These are phyloP conservation scores for Tricholauxania praeusta DNA, from an alignment of 2,888 invertebrate species.

Conservation along the genomic window DNA sequence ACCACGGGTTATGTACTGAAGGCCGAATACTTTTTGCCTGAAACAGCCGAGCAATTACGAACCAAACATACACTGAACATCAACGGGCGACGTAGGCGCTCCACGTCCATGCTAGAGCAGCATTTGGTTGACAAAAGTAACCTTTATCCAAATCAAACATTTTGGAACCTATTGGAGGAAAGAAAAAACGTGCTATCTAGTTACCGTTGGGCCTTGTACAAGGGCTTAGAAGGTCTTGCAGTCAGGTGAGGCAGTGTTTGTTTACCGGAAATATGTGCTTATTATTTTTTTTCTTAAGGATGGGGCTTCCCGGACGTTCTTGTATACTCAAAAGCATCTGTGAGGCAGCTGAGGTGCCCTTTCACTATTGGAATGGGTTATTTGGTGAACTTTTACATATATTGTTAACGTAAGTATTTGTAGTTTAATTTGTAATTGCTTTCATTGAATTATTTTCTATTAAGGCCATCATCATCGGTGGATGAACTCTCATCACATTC, in stretches of 20 bases:
- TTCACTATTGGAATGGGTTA: conserved; percentile 78
- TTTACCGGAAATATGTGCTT: not conserved
- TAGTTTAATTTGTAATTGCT: not conserved
- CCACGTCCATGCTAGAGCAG: not conserved
- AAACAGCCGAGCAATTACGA: conserved; percentile 53
- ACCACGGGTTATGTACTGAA: conserved; percentile 65
- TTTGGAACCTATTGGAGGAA: conserved; percentile 45
- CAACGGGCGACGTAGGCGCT: conserved; percentile 46
- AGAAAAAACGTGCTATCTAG: conserved; percentile 48
- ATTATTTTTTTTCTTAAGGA: conserved; percentile 64
- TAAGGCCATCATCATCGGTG: conserved; percentile 77
- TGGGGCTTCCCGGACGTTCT: conserved; percentile 76
- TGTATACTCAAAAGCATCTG: conserved; percentile 83
- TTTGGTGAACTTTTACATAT: conserved; percentile 82
- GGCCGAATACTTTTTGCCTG: conserved; percentile 63
- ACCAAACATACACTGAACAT: conserved; percentile 51
- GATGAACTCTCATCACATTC: conserved; percentile 75
- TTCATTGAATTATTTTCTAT: not conserved
- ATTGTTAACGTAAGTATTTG: conserved; percentile 76
- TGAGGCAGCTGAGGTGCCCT: conserved; percentile 78
- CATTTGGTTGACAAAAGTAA: not conserved
- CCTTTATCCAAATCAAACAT: not conserved
- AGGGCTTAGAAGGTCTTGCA: conserved; percentile 57
- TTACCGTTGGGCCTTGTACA: conserved; percentile 62
- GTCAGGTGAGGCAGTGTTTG: conserved; percentile 44